phyloP scores from a whole-genome alignment of 1,140 invertebrate genomes.

The Eriocheir sinensis region DNA sequence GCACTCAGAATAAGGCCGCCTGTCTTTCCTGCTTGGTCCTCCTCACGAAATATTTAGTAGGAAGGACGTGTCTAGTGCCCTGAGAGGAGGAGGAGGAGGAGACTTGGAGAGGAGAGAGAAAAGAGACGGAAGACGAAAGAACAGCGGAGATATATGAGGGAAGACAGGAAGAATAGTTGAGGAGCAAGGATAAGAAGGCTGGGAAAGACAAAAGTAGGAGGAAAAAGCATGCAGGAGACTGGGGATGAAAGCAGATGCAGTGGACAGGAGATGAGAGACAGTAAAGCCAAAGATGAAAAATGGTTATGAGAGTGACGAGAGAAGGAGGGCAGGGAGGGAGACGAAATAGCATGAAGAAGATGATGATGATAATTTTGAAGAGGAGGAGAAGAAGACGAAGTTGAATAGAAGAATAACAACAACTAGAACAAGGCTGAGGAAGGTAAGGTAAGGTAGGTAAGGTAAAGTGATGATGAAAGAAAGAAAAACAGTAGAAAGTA shows the following conservation, averaged over 20 bases:
- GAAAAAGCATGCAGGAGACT: background rate
- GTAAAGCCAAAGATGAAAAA: too few species aligned
- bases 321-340: too few species aligned
- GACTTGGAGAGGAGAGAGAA: background rate
- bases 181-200: background rate
- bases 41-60: constrained; percentile 56
- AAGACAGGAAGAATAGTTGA: background rate
- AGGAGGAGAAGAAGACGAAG: too few species aligned
- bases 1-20: background rate
- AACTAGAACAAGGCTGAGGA: too few species aligned
- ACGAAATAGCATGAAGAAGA: too few species aligned
- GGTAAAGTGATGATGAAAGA: too few species aligned
- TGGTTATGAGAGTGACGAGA: too few species aligned
- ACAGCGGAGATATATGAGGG: background rate
- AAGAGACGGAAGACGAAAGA: background rate
- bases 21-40: background rate
- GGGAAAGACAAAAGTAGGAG: background rate
- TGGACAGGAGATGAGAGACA: background rate
- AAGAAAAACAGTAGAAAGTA: too few species aligned
- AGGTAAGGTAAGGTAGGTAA: too few species aligned
- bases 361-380: too few species aligned
- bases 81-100: background rate
- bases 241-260: background rate
- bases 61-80: background rate
- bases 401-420: too few species aligned